phyloP scores from a whole-genome alignment of 1,140 invertebrate species.

The Zophobas atratus region DNA sequence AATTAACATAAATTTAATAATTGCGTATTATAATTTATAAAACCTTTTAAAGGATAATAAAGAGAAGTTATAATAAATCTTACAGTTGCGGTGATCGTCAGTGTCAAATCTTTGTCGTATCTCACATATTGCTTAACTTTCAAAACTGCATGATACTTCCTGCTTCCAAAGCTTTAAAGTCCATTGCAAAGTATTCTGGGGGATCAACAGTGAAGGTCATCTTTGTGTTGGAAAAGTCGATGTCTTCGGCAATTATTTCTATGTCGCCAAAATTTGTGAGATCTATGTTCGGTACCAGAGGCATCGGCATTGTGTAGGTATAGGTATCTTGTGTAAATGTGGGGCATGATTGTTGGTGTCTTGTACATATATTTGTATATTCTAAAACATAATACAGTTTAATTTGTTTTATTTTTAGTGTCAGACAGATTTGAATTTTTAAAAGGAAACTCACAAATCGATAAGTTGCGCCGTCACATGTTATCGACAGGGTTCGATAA shows the following conservation, averaged over 20 bases:
- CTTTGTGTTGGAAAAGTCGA: conserved; percentile 58
- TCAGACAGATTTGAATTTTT: background rate
- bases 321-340: conserved; percentile 43
- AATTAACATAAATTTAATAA: no score
- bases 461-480: no score
- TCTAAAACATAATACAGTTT: conserved; percentile 6
- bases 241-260: conserved; percentile 50
- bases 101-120: background rate
- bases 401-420: background rate
- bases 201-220: conserved; percentile 54
- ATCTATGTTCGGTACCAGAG: conserved; percentile 53
- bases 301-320: conserved; percentile 55
- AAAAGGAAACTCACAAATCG: no score
- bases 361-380: background rate
- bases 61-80: no score
- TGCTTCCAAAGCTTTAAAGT: background rate
- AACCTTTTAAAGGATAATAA: no score
- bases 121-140: conserved; percentile 45
- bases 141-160: conserved; percentile 45
- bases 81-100: no score
- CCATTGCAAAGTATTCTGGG: conserved; percentile 43
- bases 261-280: conserved; percentile 51
- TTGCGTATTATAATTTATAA: no score
- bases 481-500: no score
- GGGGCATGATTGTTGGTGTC: conserved; percentile 51